phyloP scores from a whole-genome alignment of 2,797 vertebrate species.

The Malacoctenus gilli region DNA sequence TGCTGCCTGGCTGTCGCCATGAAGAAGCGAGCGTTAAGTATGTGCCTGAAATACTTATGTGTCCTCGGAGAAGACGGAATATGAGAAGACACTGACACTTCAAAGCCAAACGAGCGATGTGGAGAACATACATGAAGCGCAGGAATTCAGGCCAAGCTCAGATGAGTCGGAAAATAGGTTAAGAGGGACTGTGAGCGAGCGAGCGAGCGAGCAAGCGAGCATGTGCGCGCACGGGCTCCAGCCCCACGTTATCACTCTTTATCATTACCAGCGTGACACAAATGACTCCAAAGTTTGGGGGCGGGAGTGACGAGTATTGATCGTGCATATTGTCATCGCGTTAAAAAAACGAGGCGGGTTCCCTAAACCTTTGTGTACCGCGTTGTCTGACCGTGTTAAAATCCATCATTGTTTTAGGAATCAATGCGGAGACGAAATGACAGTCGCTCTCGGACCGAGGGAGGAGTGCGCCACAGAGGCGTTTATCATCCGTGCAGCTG shows the following conservation, averaged over 20 bases:
- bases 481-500: constrained; percentile 51
- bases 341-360: constrained; percentile 26
- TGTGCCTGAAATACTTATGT: constrained; percentile 60
- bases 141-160: constrained; percentile 50
- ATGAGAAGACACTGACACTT: constrained; percentile 56
- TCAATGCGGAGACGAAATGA: constrained; percentile 55
- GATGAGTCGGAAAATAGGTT: constrained; percentile 54
- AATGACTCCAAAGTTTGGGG: neutral
- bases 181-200: constrained; percentile 41
- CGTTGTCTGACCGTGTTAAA: constrained; percentile 39
- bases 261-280: constrained; percentile 3
- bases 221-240: neutral
- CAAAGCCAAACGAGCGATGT: constrained; percentile 50
- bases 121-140: constrained; percentile 22
- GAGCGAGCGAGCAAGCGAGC: too few relatives aligned
- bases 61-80: constrained; percentile 50
- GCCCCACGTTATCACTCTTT: neutral
- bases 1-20: constrained; percentile 65
- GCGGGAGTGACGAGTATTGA: constrained; percentile 17
- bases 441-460: constrained; percentile 43
- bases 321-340: constrained; percentile 23
- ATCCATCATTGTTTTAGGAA: constrained; percentile 52
- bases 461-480: constrained; percentile 31
- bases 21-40: constrained; percentile 53
- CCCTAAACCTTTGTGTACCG: constrained; percentile 27